Evolutionary conservation across 2,113 vertebrate species (phyloP).

Genomic region (Eclectus roratus): DNA sequence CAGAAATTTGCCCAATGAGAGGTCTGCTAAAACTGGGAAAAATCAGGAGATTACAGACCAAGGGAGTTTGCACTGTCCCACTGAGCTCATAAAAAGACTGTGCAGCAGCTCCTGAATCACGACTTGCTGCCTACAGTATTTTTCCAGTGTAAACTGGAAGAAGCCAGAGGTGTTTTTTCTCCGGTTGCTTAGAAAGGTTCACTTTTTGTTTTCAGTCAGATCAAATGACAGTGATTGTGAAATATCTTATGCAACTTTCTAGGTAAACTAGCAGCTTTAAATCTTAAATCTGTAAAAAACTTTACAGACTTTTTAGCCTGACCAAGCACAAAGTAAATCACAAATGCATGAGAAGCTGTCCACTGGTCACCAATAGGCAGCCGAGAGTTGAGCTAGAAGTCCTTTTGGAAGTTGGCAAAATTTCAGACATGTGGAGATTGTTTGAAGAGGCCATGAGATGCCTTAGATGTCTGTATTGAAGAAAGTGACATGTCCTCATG

Average conservation of each 20-base stretch:
- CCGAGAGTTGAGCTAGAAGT: neutral
- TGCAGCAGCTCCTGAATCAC: neutral
- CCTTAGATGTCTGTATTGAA: neutral
- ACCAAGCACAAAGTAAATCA: neutral
- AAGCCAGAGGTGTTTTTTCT: fast-evolving
- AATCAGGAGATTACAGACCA: neutral
- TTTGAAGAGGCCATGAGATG: neutral
- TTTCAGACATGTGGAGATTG: neutral
- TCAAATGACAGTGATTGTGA: neutral
- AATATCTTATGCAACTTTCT: neutral
- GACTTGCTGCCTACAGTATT: neutral
- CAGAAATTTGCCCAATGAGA: neutral
- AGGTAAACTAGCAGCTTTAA: neutral
- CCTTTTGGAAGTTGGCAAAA: neutral
- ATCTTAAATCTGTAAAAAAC: neutral
- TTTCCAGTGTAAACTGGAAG: neutral
- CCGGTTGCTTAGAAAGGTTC: neutral
- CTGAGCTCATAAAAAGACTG: neutral
- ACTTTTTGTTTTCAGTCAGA: neutral
- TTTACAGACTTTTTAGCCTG: neutral
- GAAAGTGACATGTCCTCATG: neutral
- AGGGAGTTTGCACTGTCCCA: neutral
- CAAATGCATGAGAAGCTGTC: fast-evolving
- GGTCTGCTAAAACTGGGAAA: neutral
- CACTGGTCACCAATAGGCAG: neutral